Base-by-base conservation (phyloP, 2,113 vertebrate genomes). In the Phylloscopus trochiloides region DNA sequence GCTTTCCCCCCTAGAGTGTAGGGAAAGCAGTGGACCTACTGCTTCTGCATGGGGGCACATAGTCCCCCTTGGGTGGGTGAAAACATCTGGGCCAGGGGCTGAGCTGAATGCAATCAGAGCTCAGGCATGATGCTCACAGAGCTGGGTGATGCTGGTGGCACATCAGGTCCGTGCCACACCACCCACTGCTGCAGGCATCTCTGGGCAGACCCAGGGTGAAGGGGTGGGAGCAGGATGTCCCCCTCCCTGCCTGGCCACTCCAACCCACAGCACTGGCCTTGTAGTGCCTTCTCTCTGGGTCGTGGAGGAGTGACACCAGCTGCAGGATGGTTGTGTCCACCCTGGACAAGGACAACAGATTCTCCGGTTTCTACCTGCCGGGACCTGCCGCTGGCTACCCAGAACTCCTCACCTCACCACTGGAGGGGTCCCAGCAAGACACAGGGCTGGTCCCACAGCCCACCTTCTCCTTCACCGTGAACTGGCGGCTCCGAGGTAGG, bases 371-470 rank as follows among this genome's bases (percentile, higher is more conserved):
- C 65, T 94, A 72, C 58, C 48, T 90, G 74, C 91, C 70, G 0
- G 85, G 85, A 1, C 19, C 61, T 21, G 66, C 36, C 0, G 4
- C 40, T 4, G 5, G 62, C 0, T 0, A 3, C 48, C 36, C 48
- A 0, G 9, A 92, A 48, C 63, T 79, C 48, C 78, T 79, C 40
- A 31, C 66, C 8, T 94, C 66, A 0, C 78, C 91, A 1, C 52
- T 96, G 74, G 19, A 86, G 31, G 94, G 94, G 10, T 87, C 78
- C 11, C 92, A 96, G 26, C 94, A 94, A 81, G 94, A 96, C 0
- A 8, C 8, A 3, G 31, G 2, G 16, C 32, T 90, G 34, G 17
- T 32, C 4, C 10, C 26, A 9, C 92, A 95, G 47, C 94, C 92
- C 65, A 87, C 1, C 47, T 96, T 95, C 73, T 93, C 81, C 55